A percentile compares a stretch with the other conserved stretches of the same genome.
Conservation (phyloP, 2,113 vertebrate genomes). For the Australoheros scitulus region DNA sequence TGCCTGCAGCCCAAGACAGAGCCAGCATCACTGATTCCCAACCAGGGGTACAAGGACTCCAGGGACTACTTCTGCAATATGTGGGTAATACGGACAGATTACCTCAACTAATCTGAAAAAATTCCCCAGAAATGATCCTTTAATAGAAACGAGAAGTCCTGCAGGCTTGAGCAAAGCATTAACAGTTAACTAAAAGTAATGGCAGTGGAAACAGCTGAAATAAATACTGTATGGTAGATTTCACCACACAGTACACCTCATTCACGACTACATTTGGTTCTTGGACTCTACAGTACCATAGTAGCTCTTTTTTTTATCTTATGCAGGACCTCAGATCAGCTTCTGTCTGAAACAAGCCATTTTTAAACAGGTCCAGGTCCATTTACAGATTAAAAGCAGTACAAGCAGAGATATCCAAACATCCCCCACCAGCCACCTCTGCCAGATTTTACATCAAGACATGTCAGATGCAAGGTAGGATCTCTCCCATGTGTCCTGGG, state of each 20-base stretch:
- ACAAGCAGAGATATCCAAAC: neutral
- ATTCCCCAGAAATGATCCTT: too few relatives aligned
- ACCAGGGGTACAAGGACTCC: neutral
- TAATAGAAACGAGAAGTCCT: neutral
- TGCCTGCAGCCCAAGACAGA: neutral
- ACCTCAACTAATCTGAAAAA: neutral
- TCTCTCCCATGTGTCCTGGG: neutral
- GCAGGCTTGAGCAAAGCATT: neutral
- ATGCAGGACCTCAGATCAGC: neutral
- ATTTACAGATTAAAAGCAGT: neutral
- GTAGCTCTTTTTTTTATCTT: neutral
- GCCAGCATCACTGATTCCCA: neutral
- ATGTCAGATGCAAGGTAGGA: neutral
- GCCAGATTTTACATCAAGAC: neutral
- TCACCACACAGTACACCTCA: neutral
- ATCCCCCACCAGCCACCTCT: neutral
- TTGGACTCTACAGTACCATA: neutral
- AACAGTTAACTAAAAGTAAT: neutral
- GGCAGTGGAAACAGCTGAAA: neutral
- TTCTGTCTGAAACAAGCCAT: neutral
- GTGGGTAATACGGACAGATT: neutral
- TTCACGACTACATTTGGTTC: neutral
- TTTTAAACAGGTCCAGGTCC: neutral
- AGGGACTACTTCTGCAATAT: too few relatives aligned
- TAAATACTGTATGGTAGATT: neutral